Base-by-base conservation (phyloP, 2,888 invertebrate species). In the Pristionchus maxplancki region DNA sequence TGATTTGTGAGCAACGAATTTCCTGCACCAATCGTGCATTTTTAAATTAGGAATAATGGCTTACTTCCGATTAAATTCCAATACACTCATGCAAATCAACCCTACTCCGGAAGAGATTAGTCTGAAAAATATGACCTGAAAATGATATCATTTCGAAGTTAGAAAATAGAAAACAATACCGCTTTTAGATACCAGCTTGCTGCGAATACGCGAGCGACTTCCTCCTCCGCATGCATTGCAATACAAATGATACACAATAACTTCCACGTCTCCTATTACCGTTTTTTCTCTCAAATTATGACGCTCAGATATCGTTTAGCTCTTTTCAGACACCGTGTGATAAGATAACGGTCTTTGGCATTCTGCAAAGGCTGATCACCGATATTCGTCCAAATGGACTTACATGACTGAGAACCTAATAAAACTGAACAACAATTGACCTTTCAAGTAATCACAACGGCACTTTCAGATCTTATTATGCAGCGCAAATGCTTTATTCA, bases 1-100 rank as follows among this genome's bases (percentile, higher is more conserved):
- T 4, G 78, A 44, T n/a, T 28, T 44, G 28, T 78, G 78, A 9
- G 78, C 78, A 44, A 78, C 78, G 13, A 78, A 44, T 78, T 78
- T 78, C 44, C 78, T 78, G 78, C n/a, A n/a, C n/a, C n/a, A n/a
- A n/a, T n/a, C n/a, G n/a, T n/a, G n/a, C n/a, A n/a, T n/a, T n/a
- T n/a, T n/a, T n/a, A n/a, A n/a, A n/a, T 15, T 9, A 71, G 15
- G 34, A 40, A n/a, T 4, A 24, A 28, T 28, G n/a, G n/a, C 34
- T 17, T 20, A 78, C 78, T 78, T 78, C 20, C n/a, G 5, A 44
- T 78, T 78, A 1, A 44, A 11, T 44, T 78, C 78, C 44, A 44
- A 13, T 24, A 44, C 4, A 1, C 5, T 44, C 40, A 78, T 40
- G 17, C n/a, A 40, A 0, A 44, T 9, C 4, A 78, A 6, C 1